Evolutionary conservation across 2,797 vertebrate species (phyloP), one percentile per base, ranked within the genome.

Genomic region (Carduelis carduelis): DNA sequence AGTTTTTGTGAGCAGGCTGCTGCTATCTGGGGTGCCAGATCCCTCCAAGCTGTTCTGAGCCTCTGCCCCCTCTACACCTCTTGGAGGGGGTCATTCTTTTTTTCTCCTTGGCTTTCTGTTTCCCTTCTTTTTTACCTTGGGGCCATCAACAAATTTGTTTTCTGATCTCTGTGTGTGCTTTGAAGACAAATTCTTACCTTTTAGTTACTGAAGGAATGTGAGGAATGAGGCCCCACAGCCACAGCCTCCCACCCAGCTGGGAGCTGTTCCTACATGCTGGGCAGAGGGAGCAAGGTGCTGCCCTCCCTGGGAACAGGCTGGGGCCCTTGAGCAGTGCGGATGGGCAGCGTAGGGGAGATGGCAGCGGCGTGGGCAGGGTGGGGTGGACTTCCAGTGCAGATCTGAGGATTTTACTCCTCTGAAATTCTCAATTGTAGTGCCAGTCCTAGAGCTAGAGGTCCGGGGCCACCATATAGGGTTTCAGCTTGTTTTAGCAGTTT

Each of bases 131-230:
- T 92, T 84, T 92, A 46, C 74, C 89, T 74, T 35, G 74, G 61
- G 78, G 93, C 85, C 77, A 83, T 89, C 80, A 14, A 14, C 80
- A 91, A 80, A 49, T 95, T 93, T 65, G 68, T 94, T 96, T 96
- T 92, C 89, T 81, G 85, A 80, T 83, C 57, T 84, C 87, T 34
- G 68, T 26, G 26, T 72, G 87, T 94, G 68, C 90, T 93, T 91
- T 93, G 89, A 96, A 96, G 87, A 69, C 60, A 83, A 75, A 82
- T 93, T 95, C 85, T 92, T 85, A 95, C 96, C 92, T 96, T 95
- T 75, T 59, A 68, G 50, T 93, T 84, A 9, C 64, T 14, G 56
- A 14, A 96, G 21, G 96, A 97, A 96, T 97, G 95, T 81, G 66
- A 92, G 91, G 96, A 97, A 97, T 96, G 96, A 92, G 83, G 85